Evolutionary conservation across 30 jellyfish, hydroid and myxozoan genomes (phyloP), one percentile per base, ranked within the genome.

Genomic region (Sanderia malayensis): DNA sequence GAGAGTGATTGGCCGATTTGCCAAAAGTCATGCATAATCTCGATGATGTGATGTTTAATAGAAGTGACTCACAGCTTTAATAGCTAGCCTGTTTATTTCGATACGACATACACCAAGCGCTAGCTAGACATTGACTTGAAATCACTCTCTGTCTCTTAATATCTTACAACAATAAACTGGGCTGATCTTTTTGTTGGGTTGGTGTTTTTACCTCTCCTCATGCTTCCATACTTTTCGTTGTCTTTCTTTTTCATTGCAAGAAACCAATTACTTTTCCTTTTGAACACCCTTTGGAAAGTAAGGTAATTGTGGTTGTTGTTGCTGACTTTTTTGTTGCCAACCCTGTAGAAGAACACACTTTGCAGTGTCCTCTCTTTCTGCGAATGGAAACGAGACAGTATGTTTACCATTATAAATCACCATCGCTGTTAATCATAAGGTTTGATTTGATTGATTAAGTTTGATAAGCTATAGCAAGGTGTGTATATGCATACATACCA

Each of bases 261-360:
- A 62, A 58, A 74, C 86, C 86, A 74, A 24, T 74, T 74, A 25
- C 41, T 25, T 19, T 65, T 49, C 31, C 85, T 57, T 44, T 41
- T 52, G 45, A 34, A 74, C 21, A 70, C 86, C 33, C 70, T 44
- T 26, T 74, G 77, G 34, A 74, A 59, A 0, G 78, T 58, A 37
- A 59, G 58, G 78, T 74, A 60, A 57, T 33, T 41, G 33, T 74
- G 71, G 78, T 74, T 21, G 69, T 33, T 41, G 68, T 61, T 46
- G 2, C 34, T 64, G 3, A 58, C 71, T 2, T 37, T 46, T 41
- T 44, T 62, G 76, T 61, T 62, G 0, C 86, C 86, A 23, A 61
- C 86, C 23, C 86, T 71, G 59, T 74, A 74, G 52, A 58, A 74
- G 86, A 74, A 74, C 11, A 74, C 69, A 77, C 86, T 74, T 33